Base-by-base conservation (phyloP, 2,797 vertebrate species). In the Hemibagrus guttatus region DNA sequence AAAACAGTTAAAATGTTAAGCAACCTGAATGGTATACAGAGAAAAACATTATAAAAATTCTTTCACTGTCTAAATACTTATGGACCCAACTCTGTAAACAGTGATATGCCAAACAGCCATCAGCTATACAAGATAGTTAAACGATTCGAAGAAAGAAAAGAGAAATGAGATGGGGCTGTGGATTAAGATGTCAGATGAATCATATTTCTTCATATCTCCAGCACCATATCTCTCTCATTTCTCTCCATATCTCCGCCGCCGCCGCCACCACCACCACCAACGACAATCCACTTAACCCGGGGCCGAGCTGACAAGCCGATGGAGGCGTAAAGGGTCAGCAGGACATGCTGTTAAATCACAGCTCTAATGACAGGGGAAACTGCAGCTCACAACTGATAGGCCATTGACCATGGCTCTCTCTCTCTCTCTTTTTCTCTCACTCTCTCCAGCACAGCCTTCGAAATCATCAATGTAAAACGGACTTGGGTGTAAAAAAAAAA, bases 271-370 rank as follows among this genome's bases (percentile, higher is more conserved):
- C 23, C 56, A 59, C 12, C 39, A 13, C 42, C 46, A 52, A 26
- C 83, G 88, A 89, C 81, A 0, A 89, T 78, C 59, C 89, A 91
- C 90, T 92, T 93, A 92, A 93, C 92, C 92, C 87, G 52, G 52
- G 79, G 1, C 84, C 54, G 89, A 91, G 88, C 84, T 84, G 80
- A 76, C 85, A 82, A 71, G 74, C 87, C 86, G 87, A 92, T 84
- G 84, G 90, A 92, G 89, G 89, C 83, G 59, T 83, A 86, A 89
- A 86, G 85, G 85, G 82, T 87, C 84, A 83, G 87, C 64, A 66
- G 85, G 90, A 92, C 91, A 87, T 46, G 68, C 84, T 83, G 85
- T 89, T 91, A 91, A 90, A 92, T 93, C 91, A 91, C 88, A 85
- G 83, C 80, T 81, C 87, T 92, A 91, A 92, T 90, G 90, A 91